These are phyloP conservation scores for Eulemur mongoz DNA, from an alignment of 2,797 vertebrate species.

Conservation along the genomic window DNA sequence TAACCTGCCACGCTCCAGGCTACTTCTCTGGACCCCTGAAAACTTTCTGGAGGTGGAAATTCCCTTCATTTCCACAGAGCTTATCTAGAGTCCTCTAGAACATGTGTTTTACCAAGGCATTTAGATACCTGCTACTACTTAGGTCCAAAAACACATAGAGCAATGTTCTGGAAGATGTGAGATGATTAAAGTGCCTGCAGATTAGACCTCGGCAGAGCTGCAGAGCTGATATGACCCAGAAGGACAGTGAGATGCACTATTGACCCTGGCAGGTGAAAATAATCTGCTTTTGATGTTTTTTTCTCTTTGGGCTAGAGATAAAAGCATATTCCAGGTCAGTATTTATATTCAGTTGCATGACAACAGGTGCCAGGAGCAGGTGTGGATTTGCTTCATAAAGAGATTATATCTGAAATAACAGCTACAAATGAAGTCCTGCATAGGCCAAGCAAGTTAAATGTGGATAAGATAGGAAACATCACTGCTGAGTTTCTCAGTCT, in stretches of 20 bases:
- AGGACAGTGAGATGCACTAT: neutral
- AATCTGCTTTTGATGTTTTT: neutral
- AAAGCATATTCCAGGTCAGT: neutral
- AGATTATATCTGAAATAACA: neutral
- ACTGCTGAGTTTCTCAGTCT: neutral
- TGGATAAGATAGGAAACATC: neutral
- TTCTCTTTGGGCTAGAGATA: neutral
- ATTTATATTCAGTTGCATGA: neutral
- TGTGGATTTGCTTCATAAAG: neutral
- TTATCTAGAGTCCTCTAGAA: neutral
- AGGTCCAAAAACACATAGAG: neutral
- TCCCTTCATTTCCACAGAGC: neutral
- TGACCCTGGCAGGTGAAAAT: neutral
- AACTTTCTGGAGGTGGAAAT: neutral
- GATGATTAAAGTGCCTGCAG: neutral
- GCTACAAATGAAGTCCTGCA: neutral
- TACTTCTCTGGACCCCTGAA: neutral
- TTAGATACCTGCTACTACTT: slow-evolving; percentile 7
- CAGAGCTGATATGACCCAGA: neutral
- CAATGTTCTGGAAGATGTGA: neutral
- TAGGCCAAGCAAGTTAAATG: neutral
- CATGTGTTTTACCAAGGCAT: neutral
- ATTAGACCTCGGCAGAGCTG: neutral
- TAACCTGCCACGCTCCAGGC: neutral
- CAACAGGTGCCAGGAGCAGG: neutral